Percentiles rank a stretch among this genome's conserved stretches.
phyloP scores from a whole-genome alignment of 64 coral and sea anemone genomes.

The Pachyseris speciosa region DNA sequence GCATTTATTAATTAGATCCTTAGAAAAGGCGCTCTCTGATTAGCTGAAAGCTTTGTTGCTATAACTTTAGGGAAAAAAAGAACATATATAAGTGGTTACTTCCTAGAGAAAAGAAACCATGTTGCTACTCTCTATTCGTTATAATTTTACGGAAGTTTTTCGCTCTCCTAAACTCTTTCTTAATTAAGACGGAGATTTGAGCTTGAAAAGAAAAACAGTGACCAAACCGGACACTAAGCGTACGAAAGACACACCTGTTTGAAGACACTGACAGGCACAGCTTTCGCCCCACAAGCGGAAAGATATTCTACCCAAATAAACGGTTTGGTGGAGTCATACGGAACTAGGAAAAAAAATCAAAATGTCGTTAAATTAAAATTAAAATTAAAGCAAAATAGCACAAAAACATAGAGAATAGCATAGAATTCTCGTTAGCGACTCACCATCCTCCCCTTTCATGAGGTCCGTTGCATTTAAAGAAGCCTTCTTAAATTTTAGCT shows the following conservation, averaged over 20 bases:
- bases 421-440: not conserved
- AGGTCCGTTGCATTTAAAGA: conserved; percentile 31
- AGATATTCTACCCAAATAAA: conserved; percentile 94
- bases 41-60: no score
- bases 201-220: not conserved
- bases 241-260: conserved; percentile 70
- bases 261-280: conserved; percentile 75
- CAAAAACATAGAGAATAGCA: no score
- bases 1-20: no score
- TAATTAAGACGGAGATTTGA: no score
- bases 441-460: conserved; percentile 40
- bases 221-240: not conserved
- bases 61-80: no score
- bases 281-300: conserved; percentile 64
- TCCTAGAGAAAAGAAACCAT: no score
- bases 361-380: not conserved
- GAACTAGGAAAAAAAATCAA: conserved; percentile 42
- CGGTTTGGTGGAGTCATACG: conserved; percentile 85
- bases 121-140: no score
- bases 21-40: no score
- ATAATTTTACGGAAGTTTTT: no score
- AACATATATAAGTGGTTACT: no score
- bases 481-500: conserved; percentile 28
- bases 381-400: no score
- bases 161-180: no score